Evolutionary conservation across 2,113 vertebrate species (phyloP).

Genomic region (Excalfactoria chinensis): DNA sequence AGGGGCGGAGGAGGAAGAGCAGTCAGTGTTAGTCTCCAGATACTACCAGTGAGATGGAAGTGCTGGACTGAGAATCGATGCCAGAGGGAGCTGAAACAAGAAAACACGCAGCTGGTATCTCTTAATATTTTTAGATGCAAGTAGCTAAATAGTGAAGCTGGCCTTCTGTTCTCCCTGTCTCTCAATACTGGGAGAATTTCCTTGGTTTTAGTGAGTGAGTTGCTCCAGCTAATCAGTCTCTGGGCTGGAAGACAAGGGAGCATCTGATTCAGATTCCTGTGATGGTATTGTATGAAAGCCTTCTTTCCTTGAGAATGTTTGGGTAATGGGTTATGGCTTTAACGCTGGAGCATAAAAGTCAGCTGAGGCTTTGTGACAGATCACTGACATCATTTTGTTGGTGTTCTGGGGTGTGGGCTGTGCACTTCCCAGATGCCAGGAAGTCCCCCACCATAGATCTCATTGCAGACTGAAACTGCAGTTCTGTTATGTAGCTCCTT

Average conservation of each 20-base stretch:
- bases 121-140: slow-evolving; percentile 27
- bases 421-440: neutral
- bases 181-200: neutral
- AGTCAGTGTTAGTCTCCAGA: neutral
- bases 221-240: neutral
- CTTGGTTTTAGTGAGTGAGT: neutral
- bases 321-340: neutral
- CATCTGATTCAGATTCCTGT: neutral
- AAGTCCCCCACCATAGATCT: neutral
- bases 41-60: neutral
- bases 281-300: neutral
- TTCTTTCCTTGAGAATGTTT: neutral
- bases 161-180: neutral
- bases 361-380: neutral
- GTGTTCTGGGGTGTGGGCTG: neutral
- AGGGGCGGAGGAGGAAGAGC: slow-evolving; percentile 3
- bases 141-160: slow-evolving; percentile 23
- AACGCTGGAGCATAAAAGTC: neutral
- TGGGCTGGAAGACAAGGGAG: neutral
- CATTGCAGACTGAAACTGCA: neutral
- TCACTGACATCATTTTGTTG: neutral
- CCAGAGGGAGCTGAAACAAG: slow-evolving; percentile 34
- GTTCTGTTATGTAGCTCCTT: neutral
- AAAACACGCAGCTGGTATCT: slow-evolving; percentile 14
- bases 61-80: slow-evolving; percentile 7